Conservation (phyloP, 1,140 invertebrate species). For the Forficula auricularia region DNA sequence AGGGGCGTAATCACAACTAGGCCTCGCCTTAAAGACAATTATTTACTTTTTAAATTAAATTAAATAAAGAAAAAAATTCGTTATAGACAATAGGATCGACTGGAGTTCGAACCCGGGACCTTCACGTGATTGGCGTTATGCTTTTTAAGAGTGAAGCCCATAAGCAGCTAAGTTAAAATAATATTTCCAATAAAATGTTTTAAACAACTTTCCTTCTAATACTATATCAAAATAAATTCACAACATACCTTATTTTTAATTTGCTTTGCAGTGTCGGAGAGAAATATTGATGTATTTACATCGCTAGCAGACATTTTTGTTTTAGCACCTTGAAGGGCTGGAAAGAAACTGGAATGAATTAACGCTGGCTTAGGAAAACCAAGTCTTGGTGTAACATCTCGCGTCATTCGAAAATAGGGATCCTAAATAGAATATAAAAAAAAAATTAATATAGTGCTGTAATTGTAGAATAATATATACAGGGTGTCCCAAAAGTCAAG, state of each 20-base stretch:
- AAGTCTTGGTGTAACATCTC: conserved; percentile 85
- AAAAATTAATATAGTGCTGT: conserved; percentile 3
- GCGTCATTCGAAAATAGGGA: conserved; percentile 96
- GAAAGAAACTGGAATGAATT: conserved; percentile 87
- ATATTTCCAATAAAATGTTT: too few species aligned
- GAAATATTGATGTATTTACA: conserved; percentile 80
- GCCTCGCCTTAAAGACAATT: too few species aligned
- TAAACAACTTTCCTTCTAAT: background rate
- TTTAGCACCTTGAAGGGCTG: conserved; percentile 86
- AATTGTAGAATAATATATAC: too few species aligned
- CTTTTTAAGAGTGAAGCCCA: too few species aligned
- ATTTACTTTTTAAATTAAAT: too few species aligned
- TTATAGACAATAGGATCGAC: too few species aligned
- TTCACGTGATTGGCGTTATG: too few species aligned
- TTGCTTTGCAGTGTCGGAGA: conserved; percentile 89
- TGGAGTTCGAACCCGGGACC: too few species aligned
- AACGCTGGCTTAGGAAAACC: conserved; percentile 83
- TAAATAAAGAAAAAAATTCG: too few species aligned
- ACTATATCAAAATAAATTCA: background rate
- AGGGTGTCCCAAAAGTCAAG: too few species aligned
- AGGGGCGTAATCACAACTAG: too few species aligned
- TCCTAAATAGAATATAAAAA: conserved; percentile 36
- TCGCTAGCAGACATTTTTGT: conserved; percentile 98
- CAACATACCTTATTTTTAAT: conserved; percentile 79
- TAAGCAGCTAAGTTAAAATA: too few species aligned